These are phyloP conservation scores for Cricetomys ansorgei DNA, from an alignment of 2,113 vertebrate species.

Conservation along the genomic window DNA sequence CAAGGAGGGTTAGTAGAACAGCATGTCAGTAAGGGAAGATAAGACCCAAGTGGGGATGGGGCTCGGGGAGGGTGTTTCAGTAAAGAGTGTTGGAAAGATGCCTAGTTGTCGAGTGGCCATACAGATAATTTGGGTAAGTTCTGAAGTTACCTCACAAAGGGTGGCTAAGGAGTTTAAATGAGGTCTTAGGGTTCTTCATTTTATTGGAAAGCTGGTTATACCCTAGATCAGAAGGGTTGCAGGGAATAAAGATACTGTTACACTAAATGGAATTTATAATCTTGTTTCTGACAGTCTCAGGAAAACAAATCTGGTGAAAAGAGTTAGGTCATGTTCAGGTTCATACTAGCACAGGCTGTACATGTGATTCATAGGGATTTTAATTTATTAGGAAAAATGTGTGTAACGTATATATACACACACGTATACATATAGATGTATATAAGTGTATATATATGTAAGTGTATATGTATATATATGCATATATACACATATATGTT, in stretches of 20 bases:
- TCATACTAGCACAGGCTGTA: not conserved
- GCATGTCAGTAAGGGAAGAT: not conserved
- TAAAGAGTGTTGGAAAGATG: not conserved
- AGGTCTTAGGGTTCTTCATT: not conserved
- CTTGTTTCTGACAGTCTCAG: not conserved
- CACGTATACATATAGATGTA: not conserved
- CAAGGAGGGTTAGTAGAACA: not conserved
- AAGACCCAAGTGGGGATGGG: not conserved
- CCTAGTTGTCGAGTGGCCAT: not conserved
- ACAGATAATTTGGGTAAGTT: not conserved
- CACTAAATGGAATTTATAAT: not conserved
- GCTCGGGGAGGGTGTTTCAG: not conserved
- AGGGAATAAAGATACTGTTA: not conserved
- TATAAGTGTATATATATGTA: not conserved
- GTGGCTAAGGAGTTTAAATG: not conserved
- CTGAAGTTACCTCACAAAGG: not conserved
- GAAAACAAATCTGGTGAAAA: not conserved
- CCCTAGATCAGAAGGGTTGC: too few relatives aligned
- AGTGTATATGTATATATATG: not conserved
- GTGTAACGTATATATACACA: too few relatives aligned
- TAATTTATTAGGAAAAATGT: not conserved
- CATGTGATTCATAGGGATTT: not conserved
- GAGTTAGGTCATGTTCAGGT: not conserved
- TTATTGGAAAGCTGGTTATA: not conserved
- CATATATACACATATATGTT: not conserved